phyloP scores from a whole-genome alignment of 1,140 invertebrate species.

The Ctenoplectra terminalis region DNA sequence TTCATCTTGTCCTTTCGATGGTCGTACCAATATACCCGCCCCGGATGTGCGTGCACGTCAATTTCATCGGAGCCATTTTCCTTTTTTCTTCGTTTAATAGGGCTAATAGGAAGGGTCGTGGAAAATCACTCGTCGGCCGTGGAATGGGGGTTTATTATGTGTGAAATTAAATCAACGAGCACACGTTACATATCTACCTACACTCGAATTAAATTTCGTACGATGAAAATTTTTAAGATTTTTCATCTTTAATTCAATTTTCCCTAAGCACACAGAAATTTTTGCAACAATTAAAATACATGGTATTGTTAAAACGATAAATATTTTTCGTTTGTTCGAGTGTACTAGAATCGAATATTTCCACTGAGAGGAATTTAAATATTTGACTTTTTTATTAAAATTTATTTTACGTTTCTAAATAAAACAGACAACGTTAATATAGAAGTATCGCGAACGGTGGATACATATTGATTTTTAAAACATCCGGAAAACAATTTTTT shows the following conservation, averaged over 20 bases:
- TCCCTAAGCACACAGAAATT: no score
- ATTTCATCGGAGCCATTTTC: conserved; percentile 25
- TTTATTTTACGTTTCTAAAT: no score
- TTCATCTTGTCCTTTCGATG: conserved; percentile 53
- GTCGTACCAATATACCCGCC: conserved; percentile 55
- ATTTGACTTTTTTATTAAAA: no score
- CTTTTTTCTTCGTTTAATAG: conserved; percentile 6
- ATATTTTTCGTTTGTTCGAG: no score
- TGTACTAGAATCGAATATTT: no score
- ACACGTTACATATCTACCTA: neutral
- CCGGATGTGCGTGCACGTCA: conserved; percentile 58
- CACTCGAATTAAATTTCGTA: neutral
- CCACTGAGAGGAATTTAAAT: no score
- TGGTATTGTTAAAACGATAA: no score
- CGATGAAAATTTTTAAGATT: neutral
- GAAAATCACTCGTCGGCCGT: neutral
- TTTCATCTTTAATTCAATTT: no score
- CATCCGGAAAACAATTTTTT: neutral
- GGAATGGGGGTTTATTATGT: neutral
- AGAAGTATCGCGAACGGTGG: neutral
- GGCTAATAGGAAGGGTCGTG: neutral
- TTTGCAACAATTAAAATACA: no score
- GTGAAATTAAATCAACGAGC: neutral
- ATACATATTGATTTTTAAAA: no score
- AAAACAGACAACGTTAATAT: no score